Percentiles rank a stretch among this genome's conserved stretches.
Evolutionary conservation across 1,140 invertebrate species (phyloP).

Genomic region (Andrena cerasifolii): DNA sequence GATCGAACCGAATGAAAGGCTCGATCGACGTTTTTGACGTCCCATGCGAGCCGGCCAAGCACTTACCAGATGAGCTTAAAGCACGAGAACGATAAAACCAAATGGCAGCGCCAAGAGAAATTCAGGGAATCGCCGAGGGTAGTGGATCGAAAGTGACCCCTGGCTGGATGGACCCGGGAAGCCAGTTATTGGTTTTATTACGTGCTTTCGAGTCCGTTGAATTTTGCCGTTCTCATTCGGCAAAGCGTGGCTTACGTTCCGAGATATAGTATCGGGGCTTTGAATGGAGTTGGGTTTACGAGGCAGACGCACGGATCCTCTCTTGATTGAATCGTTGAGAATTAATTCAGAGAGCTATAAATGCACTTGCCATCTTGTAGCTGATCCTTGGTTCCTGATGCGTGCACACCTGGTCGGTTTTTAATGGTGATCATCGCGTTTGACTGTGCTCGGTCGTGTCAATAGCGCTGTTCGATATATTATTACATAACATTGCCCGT

Average conservation of each 20-base stretch:
- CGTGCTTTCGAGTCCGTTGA: constrained; percentile 11
- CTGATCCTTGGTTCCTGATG: too few species aligned
- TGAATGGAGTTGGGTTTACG: background rate
- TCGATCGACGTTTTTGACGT: constrained; percentile 61
- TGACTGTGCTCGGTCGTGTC: too few species aligned
- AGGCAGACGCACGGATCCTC: background rate
- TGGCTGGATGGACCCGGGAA: background rate
- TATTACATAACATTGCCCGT: too few species aligned
- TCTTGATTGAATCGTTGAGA: background rate
- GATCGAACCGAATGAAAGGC: constrained; percentile 48
- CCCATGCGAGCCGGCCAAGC: constrained; percentile 20
- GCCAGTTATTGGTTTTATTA: constrained; percentile 38
- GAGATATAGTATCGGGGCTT: background rate
- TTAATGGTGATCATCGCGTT: too few species aligned
- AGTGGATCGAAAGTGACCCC: constrained; percentile 39
- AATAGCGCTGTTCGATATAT: too few species aligned
- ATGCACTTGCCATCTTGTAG: background rate
- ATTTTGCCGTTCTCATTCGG: constrained; percentile 10
- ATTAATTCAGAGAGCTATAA: background rate
- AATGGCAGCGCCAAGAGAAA: constrained; percentile 52
- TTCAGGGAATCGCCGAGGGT: constrained; percentile 35
- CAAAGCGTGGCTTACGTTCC: background rate
- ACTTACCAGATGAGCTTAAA: constrained; percentile 65
- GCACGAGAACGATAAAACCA: constrained; percentile 59
- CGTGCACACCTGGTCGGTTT: too few species aligned